Conservation (phyloP, 2,797 vertebrate genomes). For the Manis crassicaudata region DNA sequence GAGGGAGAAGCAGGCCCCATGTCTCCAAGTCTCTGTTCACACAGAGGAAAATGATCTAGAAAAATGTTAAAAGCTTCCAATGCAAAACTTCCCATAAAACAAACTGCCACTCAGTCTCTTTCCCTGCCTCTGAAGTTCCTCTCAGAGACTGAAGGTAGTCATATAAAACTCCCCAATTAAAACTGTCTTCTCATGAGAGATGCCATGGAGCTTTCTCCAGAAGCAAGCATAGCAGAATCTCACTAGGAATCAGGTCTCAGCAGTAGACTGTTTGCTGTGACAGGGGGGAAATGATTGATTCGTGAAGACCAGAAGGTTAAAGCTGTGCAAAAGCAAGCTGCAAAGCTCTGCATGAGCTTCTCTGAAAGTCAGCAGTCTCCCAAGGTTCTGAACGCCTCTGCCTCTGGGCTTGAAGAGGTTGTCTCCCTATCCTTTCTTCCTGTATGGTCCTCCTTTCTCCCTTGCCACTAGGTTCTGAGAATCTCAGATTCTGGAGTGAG, state of each 20-base stretch:
- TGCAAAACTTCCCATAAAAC: neutral
- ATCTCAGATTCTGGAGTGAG: neutral
- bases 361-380: neutral
- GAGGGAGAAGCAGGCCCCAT: neutral
- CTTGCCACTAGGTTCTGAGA: neutral
- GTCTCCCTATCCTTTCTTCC: neutral
- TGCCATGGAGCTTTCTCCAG: neutral
- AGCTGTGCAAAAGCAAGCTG: constrained; percentile 1
- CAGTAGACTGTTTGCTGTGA: neutral
- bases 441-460: neutral
- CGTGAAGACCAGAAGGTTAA: neutral
- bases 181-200: constrained; percentile 55
- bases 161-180: constrained; percentile 51
- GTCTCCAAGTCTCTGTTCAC: neutral
- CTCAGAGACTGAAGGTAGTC: constrained; percentile 26
- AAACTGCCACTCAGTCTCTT: constrained; percentile 5
- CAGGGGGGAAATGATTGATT: constrained; percentile 59
- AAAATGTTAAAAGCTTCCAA: neutral
- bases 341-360: neutral
- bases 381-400: neutral
- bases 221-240: constrained; percentile 8
- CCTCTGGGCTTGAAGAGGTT: neutral
- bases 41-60: neutral
- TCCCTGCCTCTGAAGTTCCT: neutral
- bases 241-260: constrained; percentile 11